Conservation (phyloP, 2,113 vertebrate genomes). For the Penelope pileata region DNA sequence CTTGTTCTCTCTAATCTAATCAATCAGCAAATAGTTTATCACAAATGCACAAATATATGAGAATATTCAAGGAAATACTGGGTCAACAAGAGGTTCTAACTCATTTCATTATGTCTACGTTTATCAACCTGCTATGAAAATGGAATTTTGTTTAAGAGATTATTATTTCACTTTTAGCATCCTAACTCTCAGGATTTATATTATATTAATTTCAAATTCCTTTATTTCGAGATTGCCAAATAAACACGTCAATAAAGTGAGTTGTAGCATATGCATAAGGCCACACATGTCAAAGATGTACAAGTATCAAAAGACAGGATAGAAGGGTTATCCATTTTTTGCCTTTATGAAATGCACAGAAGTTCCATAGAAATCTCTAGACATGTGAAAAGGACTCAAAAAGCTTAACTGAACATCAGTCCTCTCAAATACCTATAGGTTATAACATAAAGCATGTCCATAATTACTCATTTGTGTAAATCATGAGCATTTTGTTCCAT, state of each 20-base stretch:
- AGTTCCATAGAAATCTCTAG: neutral
- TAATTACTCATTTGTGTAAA: neutral
- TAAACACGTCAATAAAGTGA: neutral
- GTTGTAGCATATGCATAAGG: neutral
- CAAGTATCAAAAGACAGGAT: neutral
- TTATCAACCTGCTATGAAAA: neutral
- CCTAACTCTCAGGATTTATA: neutral
- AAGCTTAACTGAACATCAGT: neutral
- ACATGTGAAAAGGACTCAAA: neutral
- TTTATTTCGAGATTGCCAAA: neutral
- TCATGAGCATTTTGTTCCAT: neutral
- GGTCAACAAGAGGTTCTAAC: neutral
- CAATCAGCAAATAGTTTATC: neutral
- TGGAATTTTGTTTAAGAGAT: neutral
- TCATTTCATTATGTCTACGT: neutral
- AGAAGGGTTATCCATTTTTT: neutral
- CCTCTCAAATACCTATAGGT: neutral
- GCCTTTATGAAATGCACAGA: fast-evolving
- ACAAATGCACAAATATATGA: neutral
- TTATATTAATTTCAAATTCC: neutral
- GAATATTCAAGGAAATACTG: neutral
- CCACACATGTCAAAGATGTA: neutral
- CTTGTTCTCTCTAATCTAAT: neutral
- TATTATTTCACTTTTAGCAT: neutral
- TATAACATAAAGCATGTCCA: neutral